Base-by-base conservation (phyloP, 2,888 invertebrate genomes). In the Fragum whitleyi region DNA sequence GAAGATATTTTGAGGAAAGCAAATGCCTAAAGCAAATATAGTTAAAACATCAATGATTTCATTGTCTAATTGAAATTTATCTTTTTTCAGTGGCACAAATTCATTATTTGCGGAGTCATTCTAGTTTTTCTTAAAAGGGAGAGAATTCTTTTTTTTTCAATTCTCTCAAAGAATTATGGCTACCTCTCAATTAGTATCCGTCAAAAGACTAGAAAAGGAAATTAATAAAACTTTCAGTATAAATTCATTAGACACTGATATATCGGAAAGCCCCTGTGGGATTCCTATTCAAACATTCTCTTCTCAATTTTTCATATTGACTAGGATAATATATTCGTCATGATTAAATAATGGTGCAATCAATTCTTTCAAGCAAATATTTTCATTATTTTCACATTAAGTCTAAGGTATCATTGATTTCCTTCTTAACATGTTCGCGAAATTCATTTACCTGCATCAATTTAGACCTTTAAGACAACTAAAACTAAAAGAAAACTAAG, bases 181-280 rank as follows among this genome's bases (percentile, higher is more conserved):
- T 65, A 36, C n/a, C 65, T 65, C 36, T 39, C 79, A 82, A 82
- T 82, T 82, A 79, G 82, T 75, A 62, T 6, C 69, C 69, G 73
- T 71, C 80, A 80, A 26, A 26, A 16, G 69, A 78, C 78, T 76
- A 76, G 71, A 77, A 57, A 74, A 71, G 65, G 74, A 65, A 57
- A 69, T 69, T 76, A 57, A 73, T 26, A 72, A 39, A 68, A 68
- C 65, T 57, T 51, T 29, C 61, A 28, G 61, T 26, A 61, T 61
- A 26, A 61, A 61, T 61, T 61, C 61, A 26, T 61, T 28, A 61
- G 61, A 61, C 61, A 61, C 61, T 61, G 61, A 61, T 61, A 61
- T 61, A 61, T 61, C 29, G 61, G 14, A 32, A 19, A 32, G n/a
- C 23, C 11, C 26, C 61, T 19, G 26, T 61, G 26, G 61, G 61